phyloP scores from a whole-genome alignment of 2,888 invertebrate species.

The Melinopterus prodromus region DNA sequence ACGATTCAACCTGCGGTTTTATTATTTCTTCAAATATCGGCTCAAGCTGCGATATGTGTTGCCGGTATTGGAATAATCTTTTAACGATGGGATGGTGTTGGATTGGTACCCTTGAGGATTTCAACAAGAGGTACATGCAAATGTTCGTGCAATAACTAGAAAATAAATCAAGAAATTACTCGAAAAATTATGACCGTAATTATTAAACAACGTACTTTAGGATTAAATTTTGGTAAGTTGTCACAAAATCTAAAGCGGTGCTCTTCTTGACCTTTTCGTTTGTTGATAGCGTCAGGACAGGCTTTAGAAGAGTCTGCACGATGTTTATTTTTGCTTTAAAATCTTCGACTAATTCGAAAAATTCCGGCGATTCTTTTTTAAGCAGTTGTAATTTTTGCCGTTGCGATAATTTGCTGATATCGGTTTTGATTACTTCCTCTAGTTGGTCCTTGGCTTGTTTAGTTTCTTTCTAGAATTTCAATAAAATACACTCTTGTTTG shows the following conservation, averaged over 20 bases:
- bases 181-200: conserved; percentile 33
- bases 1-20: conserved; percentile 71
- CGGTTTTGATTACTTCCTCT: conserved; percentile 73
- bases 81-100: conserved; percentile 91
- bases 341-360: conserved; percentile 79
- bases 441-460: conserved; percentile 56
- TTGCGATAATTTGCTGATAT: conserved; percentile 77
- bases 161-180: conserved; percentile 40
- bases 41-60: conserved; percentile 78
- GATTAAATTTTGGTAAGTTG: conserved; percentile 60
- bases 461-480: conserved; percentile 49
- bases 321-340: conserved; percentile 76
- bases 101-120: conserved; percentile 75
- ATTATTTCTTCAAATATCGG: conserved; percentile 74
- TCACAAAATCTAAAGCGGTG: conserved; percentile 74
- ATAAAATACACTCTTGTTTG: conserved; percentile 24
- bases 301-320: conserved; percentile 71
- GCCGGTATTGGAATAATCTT: conserved; percentile 80
- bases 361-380: conserved; percentile 88
- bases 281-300: conserved; percentile 71
- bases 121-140: conserved; percentile 84
- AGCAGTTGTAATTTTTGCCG: conserved; percentile 80
- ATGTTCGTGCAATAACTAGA: conserved; percentile 88
- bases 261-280: conserved; percentile 70
- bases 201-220: conserved; percentile 59